Percentiles rank a stretch among this genome's conserved stretches.
Evolutionary conservation across 1,140 invertebrate species (phyloP).

Genomic region (Formica selysi): DNA sequence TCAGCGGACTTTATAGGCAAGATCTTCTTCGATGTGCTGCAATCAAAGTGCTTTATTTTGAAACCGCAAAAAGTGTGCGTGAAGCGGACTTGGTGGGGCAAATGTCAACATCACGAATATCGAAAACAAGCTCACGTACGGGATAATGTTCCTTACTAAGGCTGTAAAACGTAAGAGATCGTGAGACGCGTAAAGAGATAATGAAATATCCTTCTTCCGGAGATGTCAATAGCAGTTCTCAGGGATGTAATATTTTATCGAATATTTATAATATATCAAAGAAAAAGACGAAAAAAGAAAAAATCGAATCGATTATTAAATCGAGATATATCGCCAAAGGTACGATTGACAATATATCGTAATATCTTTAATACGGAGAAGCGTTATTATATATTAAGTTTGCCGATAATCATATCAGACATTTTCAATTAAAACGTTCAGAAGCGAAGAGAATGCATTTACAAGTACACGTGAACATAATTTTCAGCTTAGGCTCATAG

Average conservation of each 20-base stretch:
- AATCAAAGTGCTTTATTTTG: conserved; percentile 96
- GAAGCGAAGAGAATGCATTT: neutral
- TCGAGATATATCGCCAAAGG: conserved; percentile 29
- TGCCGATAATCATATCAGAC: conserved; percentile 6
- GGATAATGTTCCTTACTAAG: conserved; percentile 90
- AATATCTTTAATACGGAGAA: conserved; percentile 9
- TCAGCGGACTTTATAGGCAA: conserved; percentile 96
- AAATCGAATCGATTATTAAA: conserved; percentile 34
- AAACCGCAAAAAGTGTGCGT: conserved; percentile 92
- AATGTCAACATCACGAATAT: conserved; percentile 90
- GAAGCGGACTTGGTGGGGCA: conserved; percentile 93
- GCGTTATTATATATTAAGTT: conserved; percentile 27
- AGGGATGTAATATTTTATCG: conserved; percentile 74
- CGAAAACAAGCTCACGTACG: conserved; percentile 92
- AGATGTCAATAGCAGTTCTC: conserved; percentile 76
- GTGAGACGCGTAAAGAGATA: conserved; percentile 40
- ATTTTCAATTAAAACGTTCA: neutral
- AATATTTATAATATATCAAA: conserved; percentile 43
- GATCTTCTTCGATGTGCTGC: conserved; percentile 97
- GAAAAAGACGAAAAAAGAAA: neutral
- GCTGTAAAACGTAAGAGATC: neutral
- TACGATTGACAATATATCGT: conserved; percentile 65
- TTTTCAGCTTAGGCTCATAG: conserved; percentile 1
- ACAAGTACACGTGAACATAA: neutral
- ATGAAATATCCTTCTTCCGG: conserved; percentile 68